A percentile compares a stretch with the other conserved stretches of the same genome.
Evolutionary conservation across 1,140 invertebrate species (phyloP).

Genomic region (Drosophila biarmipes): DNA sequence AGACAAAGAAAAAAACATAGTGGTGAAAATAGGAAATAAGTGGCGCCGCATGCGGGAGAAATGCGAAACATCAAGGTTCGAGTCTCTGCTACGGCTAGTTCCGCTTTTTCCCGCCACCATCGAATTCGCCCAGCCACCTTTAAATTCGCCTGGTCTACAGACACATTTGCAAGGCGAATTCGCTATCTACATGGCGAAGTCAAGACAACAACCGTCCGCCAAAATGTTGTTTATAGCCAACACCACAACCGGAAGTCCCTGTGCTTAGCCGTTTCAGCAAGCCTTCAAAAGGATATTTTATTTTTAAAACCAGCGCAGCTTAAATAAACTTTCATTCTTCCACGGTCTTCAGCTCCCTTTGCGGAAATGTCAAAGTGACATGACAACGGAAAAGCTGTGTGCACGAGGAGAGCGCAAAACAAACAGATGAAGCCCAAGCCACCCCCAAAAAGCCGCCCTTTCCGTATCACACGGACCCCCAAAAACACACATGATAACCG

Average conservation of each 20-base stretch:
- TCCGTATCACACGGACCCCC: background rate
- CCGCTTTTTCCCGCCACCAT: no score
- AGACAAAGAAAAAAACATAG: no score
- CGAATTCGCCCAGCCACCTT: no score
- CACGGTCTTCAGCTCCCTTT: background rate
- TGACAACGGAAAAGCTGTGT: conserved; percentile 32
- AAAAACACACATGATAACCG: background rate
- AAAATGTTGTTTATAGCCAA: background rate
- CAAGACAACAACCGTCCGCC: no score
- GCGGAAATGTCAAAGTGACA: conserved; percentile 68
- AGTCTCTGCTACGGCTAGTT: no score
- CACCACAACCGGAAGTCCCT: background rate
- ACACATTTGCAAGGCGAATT: no score
- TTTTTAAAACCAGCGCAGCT: background rate
- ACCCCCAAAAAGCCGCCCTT: conserved; percentile 50
- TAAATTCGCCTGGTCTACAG: no score
- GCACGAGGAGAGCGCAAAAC: conserved; percentile 52
- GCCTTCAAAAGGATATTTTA: background rate
- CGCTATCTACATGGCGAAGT: no score
- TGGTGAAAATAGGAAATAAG: no score
- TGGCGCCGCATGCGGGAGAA: no score
- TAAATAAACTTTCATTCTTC: background rate
- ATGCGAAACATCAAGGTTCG: no score
- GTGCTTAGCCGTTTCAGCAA: background rate
- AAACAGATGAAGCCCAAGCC: conserved; percentile 56